Percentiles rank a stretch among this genome's conserved stretches.
These are phyloP conservation scores for Nyctibius grandis DNA, from an alignment of 2,797 vertebrate species.

Conservation along the genomic window DNA sequence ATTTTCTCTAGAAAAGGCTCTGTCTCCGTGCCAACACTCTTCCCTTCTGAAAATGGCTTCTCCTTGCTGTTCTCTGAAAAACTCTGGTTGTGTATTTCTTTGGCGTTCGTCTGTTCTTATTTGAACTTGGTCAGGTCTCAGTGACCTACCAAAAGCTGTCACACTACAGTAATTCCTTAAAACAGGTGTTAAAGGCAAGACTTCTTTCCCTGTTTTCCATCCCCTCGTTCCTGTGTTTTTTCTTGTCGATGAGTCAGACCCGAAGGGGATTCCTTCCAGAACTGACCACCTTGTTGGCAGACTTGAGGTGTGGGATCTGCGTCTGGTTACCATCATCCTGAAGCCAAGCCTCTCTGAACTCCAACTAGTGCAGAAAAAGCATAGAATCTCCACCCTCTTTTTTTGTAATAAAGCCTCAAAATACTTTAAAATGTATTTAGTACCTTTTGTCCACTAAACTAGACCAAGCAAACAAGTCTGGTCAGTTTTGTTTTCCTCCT, in stretches of 20 bases:
- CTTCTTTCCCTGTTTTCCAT: not conserved
- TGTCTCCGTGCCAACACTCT: not conserved
- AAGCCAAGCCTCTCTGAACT: not conserved
- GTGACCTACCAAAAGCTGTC: not conserved
- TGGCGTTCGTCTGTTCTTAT: not conserved
- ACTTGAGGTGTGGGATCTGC: not conserved
- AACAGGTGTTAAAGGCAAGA: not conserved
- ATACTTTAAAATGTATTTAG: not conserved
- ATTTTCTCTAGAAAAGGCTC: not conserved
- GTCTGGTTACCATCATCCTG: not conserved
- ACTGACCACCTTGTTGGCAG: not conserved
- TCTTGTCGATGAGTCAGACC: not conserved
- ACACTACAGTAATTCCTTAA: not conserved
- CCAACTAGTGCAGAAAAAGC: not conserved
- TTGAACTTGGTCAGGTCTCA: not conserved
- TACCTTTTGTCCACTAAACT: not conserved
- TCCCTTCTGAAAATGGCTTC: not conserved
- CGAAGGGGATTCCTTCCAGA: not conserved
- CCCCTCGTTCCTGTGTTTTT: not conserved
- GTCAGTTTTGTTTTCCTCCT: not conserved
- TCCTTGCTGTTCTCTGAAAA: not conserved
- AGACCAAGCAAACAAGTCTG: not conserved
- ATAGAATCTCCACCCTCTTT: not conserved
- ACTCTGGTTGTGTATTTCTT: not conserved
- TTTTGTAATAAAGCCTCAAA: not conserved